Conservation (phyloP, 2,797 vertebrate species). For the Masticophis lateralis region DNA sequence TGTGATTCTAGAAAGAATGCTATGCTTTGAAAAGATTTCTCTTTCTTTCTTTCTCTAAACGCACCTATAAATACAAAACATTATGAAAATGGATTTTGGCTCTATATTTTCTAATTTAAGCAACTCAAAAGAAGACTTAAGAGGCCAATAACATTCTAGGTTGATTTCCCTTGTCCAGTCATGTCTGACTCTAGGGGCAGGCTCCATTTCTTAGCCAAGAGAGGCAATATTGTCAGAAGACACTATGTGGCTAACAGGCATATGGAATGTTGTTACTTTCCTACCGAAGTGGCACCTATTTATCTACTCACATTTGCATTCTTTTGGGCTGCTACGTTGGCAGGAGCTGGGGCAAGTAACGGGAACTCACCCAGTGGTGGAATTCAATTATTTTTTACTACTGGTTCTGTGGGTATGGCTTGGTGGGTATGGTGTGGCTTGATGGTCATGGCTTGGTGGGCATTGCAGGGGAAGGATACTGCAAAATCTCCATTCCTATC, state of each 20-base stretch:
- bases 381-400: no score
- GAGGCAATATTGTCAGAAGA: background rate
- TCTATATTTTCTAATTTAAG: background rate
- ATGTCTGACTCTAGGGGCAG: background rate
- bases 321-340: background rate
- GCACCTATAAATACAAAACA: background rate
- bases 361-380: background rate
- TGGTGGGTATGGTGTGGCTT: no score
- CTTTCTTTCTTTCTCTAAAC: background rate
- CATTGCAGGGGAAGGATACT: no score
- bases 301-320: background rate
- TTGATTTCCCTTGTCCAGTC: background rate
- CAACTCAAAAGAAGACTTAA: background rate
- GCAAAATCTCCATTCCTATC: no score
- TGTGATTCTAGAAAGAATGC: background rate
- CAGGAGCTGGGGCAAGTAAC: background rate
- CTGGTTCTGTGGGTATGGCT: no score
- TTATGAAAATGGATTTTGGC: background rate
- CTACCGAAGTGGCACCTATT: background rate
- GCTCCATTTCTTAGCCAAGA: background rate
- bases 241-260: background rate
- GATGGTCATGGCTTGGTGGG: no score
- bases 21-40: background rate
- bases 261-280: background rate
- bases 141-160: background rate